A percentile compares a stretch with the other conserved stretches of the same genome.
These are phyloP conservation scores for Sakesphorus luctuosus DNA, from an alignment of 2,113 vertebrate species.

Conservation along the genomic window DNA sequence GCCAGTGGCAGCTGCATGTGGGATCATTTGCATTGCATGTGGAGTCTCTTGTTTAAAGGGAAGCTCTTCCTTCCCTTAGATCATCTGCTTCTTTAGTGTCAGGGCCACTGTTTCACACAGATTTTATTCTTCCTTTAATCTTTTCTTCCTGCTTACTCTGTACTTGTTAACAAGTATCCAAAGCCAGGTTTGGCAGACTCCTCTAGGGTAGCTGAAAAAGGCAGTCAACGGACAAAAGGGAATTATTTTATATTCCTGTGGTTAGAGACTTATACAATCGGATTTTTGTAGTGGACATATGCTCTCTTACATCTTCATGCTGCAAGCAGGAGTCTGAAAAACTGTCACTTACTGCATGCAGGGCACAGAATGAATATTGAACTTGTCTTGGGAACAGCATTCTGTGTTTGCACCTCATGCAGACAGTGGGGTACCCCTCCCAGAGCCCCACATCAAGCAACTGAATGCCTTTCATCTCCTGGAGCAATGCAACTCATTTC, in stretches of 20 bases:
- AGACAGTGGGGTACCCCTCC: not conserved
- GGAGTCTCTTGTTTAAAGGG: conserved; percentile 76
- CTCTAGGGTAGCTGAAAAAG: conserved; percentile 71
- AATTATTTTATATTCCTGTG: conserved; percentile 74
- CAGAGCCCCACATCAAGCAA: conserved; percentile 22
- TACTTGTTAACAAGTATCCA: conserved; percentile 76
- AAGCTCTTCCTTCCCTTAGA: conserved; percentile 81
- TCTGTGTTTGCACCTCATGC: conserved; percentile 23
- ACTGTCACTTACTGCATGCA: not conserved
- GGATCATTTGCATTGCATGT: conserved; percentile 83
- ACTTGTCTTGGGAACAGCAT: not conserved
- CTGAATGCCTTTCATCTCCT: conserved; percentile 39
- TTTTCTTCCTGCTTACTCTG: conserved; percentile 66
- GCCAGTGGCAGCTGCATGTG: conserved; percentile 82
- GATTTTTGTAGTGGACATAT: conserved; percentile 57
- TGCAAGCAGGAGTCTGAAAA: not conserved
- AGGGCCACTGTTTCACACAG: conserved; percentile 75
- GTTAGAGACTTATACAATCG: conserved; percentile 28
- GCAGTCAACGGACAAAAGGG: conserved; percentile 70
- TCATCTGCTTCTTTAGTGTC: conserved; percentile 81
- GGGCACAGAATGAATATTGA: conserved; percentile 1
- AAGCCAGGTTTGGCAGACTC: conserved; percentile 73
- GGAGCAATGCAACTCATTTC: conserved; percentile 12
- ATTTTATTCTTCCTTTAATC: conserved; percentile 80
- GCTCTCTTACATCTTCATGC: not conserved